Evolutionary conservation across 2,113 vertebrate genomes (phyloP).

Genomic region (Gopherus flavomarginatus): DNA sequence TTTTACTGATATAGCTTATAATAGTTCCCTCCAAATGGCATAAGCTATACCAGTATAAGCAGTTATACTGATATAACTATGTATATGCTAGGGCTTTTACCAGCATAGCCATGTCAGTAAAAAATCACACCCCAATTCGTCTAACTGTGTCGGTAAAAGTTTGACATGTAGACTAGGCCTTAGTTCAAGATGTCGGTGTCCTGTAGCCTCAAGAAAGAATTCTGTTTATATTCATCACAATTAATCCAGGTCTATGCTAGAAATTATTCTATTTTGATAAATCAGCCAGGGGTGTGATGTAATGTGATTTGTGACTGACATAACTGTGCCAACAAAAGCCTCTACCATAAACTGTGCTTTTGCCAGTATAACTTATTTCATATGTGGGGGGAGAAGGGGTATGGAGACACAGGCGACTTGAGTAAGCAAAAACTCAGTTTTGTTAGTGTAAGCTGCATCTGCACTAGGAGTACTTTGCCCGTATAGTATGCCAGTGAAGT

Average conservation of each 20-base stretch:
- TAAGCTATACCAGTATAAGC: not conserved
- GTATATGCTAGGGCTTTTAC: not conserved
- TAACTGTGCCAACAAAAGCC: not conserved
- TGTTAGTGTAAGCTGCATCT: not conserved
- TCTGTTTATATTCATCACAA: not conserved
- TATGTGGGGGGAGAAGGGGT: fast-evolving
- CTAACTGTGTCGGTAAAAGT: not conserved
- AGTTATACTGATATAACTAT: not conserved
- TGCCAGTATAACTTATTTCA: not conserved
- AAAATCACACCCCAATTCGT: not conserved
- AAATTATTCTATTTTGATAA: not conserved
- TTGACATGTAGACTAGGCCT: not conserved
- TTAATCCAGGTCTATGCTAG: not conserved
- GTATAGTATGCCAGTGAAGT: not conserved
- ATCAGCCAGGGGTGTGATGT: not conserved
- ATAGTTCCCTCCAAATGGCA: not conserved
- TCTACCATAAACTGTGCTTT: not conserved
- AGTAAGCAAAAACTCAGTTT: not conserved
- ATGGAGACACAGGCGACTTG: not conserved
- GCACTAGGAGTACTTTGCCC: not conserved
- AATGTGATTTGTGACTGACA: not conserved
- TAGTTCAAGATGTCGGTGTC: not conserved
- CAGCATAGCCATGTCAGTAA: not conserved
- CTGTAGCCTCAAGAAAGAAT: not conserved
- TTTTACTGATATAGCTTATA: not conserved